Conservation (phyloP, 1,140 invertebrate genomes). For the Drosophila arizonae region DNA sequence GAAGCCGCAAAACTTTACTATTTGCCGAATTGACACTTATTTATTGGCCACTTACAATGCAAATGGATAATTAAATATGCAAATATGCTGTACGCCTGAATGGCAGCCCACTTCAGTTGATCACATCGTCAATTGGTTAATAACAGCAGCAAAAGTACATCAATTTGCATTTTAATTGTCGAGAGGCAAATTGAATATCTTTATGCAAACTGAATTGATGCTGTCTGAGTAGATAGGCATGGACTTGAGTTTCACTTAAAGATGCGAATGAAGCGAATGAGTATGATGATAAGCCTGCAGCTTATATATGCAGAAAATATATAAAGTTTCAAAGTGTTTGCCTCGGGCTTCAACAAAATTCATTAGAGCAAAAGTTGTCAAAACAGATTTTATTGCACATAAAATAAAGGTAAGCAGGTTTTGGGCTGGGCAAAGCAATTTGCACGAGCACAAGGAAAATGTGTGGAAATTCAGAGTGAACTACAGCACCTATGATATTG, state of each 20-base stretch:
- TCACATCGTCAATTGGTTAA: not conserved
- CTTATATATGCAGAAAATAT: not conserved
- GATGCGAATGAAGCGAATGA: no score
- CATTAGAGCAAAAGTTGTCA: constrained; percentile 20
- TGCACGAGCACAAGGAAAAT: not conserved
- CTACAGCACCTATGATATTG: no score
- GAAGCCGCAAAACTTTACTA: constrained; percentile 33
- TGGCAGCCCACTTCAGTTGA: not conserved
- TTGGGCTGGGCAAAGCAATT: constrained; percentile 50
- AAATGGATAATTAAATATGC: constrained; percentile 2
- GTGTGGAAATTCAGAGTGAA: no score
- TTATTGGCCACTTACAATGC: not conserved
- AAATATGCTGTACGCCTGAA: not conserved
- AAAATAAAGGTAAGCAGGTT: no score
- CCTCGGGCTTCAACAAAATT: not conserved
- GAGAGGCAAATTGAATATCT: not conserved
- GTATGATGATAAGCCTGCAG: no score
- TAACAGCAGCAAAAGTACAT: not conserved
- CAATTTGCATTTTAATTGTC: not conserved
- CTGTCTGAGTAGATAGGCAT: not conserved
- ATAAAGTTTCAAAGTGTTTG: not conserved
- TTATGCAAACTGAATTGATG: not conserved
- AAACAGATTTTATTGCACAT: not conserved
- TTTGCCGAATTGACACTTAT: constrained; percentile 6
- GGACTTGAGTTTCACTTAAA: not conserved